Conservation (phyloP, 2,113 vertebrate species). For the Oncorhynchus keta region DNA sequence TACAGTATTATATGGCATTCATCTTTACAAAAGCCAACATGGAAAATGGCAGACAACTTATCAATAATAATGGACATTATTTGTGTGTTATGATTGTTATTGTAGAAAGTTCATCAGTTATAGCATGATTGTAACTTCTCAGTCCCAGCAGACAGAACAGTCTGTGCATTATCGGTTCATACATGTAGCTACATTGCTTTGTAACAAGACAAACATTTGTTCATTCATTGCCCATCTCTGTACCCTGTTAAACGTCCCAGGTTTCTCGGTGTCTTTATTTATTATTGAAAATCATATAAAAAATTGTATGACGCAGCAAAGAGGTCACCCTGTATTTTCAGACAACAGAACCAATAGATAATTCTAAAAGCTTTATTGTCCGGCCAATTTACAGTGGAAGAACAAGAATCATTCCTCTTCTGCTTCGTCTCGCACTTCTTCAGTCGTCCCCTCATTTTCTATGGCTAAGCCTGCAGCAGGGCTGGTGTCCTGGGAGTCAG, state of each 20-base stretch:
- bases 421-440: conserved; percentile 22
- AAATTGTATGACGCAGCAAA: conserved; percentile 38
- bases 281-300: conserved; percentile 35
- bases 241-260: conserved; percentile 27
- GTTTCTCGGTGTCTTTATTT: background rate
- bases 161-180: background rate
- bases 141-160: conserved; percentile 4
- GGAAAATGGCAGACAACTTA: conserved; percentile 10
- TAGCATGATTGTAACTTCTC: conserved; percentile 25
- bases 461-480: conserved; percentile 22
- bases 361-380: too few species aligned
- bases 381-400: conserved; percentile 39
- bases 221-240: conserved; percentile 24
- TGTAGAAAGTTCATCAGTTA: conserved; percentile 20
- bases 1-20: background rate
- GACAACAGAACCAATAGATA: conserved; percentile 14
- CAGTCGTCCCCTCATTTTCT: conserved; percentile 23
- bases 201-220: background rate
- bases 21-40: conserved; percentile 11
- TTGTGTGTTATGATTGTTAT: conserved; percentile 21
- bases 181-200: background rate
- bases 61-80: conserved; percentile 3
- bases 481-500: background rate
- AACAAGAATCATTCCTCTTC: conserved; percentile 37
- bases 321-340: conserved; percentile 27